Evolutionary conservation across 2,888 invertebrate species (phyloP), one percentile per base, ranked within the genome.

Genomic region (Octodonta nipae): DNA sequence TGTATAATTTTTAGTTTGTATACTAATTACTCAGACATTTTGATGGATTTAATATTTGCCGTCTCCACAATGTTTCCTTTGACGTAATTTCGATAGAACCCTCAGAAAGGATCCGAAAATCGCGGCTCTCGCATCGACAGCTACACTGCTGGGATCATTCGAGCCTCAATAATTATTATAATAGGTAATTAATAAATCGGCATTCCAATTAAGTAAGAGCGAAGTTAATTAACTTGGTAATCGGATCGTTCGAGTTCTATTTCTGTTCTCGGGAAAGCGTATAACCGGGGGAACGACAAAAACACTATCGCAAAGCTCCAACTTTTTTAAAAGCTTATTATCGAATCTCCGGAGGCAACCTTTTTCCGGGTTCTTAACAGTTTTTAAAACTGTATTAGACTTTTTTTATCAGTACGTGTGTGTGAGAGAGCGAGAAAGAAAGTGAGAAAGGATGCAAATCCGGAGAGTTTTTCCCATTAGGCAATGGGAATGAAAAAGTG

Each of bases 251-350:
- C 22, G 10, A n/a, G 22, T 22, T 4, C 22, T 4, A 4, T 3
- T n/a, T 22, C 22, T 22, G 31, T 25, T 24, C 26, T 15, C 34
- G 30, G 6, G 20, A 28, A 33, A 35, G 28, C 26, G 28, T 20
- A 13, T 25, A 34, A 10, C 22, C 22, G 10, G 10, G 10, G 22
- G 22, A 11, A 22, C 11, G 10, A 11, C n/a, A n/a, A 22, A 22
- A 22, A 22, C 22, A 22, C 22, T 22, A 22, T 22, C 22, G 22
- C 22, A 10, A 22, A n/a, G 22, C 22, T 22, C 22, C 22, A 58
- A 57, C 57, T 60, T 61, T 61, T 61, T 61, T 60, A 60, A 61
- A 61, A 61, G 60, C 60, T 61, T 61, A 61, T 61, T 60, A 61
- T 60, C 58, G 57, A 52, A 55, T 50, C 45, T 45, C 50, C 47